These are phyloP conservation scores for Matsumyia berberina DNA, from an alignment of 2,888 invertebrate genomes.

Conservation along the genomic window DNA sequence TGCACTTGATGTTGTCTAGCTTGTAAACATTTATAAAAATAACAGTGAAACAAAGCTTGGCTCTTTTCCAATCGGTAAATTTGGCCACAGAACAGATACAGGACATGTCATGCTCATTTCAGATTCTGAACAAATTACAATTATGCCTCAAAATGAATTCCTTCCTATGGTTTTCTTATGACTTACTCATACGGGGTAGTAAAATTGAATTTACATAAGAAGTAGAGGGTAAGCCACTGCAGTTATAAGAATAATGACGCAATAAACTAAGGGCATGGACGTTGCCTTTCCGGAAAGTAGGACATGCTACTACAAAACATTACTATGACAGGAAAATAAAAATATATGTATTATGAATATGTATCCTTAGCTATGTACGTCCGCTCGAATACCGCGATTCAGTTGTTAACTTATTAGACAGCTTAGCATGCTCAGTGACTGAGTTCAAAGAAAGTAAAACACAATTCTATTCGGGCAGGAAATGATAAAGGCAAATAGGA, in stretches of 20 bases:
- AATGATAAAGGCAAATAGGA: too few species aligned
- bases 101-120: not conserved
- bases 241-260: not conserved
- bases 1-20: not conserved
- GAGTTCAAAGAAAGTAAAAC: too few species aligned
- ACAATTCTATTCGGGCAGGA: too few species aligned
- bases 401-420: too few species aligned
- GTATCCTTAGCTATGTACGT: too few species aligned
- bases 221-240: not conserved
- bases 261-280: not conserved
- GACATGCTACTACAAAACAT: not conserved
- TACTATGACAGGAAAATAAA: too few species aligned
- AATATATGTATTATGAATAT: too few species aligned
- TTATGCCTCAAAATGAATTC: not conserved
- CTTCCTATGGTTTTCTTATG: not conserved
- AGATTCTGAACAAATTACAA: slow-evolving; percentile 37
- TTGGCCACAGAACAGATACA: not conserved
- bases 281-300: slow-evolving; percentile 10
- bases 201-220: not conserved
- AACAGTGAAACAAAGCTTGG: not conserved
- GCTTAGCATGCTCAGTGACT: too few species aligned
- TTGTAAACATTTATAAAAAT: not conserved
- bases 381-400: too few species aligned
- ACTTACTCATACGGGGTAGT: too few species aligned
- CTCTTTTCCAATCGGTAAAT: not conserved